Base-by-base conservation (phyloP, 2,797 vertebrate genomes). In the Pseudomugil tenellus region DNA sequence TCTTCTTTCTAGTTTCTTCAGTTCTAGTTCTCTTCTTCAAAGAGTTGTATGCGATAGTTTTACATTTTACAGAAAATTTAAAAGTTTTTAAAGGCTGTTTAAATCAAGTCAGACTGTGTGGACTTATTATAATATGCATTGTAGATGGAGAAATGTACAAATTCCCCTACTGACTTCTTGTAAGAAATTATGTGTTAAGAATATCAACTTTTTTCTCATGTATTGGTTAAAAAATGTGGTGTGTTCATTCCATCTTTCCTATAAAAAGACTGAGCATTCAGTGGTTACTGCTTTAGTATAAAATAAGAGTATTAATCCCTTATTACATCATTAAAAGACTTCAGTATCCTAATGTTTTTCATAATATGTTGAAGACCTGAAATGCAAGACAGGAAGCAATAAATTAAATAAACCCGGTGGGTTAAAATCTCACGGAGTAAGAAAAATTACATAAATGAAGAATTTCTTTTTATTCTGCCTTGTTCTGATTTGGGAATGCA, bases 321-420 rank as follows among this genome's bases (percentile, higher is more conserved):
- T 46, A 46, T 46, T n/a, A 21, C 43, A 8, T 4, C 43, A 46
- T 46, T 21, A 46, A 46, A 21, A 46, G 3, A 8, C 8, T 21
- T 29, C 14, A 72, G 76, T 83, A 2, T 28, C 49, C 4, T 12
- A 16, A 25, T 14, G 1, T 23, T 4, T 26, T 52, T 52, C 23
- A 3, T 25, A 28, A 28, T 6, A 14, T 26, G 11, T 52, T 26
- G 21, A 4, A 26, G 25, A 16, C 14, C 25, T 28, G 26, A 77
- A 70, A 78, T 23, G 63, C 26, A 60, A 41, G n/a, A 79, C 21
- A 23, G 23, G 21, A 25, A 16, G 25, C 25, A 53, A 29, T 3
- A 53, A 29, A 28, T 46, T 0, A 53, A 28, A 53, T 29, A 53
- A 28, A 29, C 41, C 19, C 23, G 1, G 51, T 28, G 26, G 29